phyloP scores from a whole-genome alignment of 2,888 invertebrate genomes.

The Silvanus unidentatus region DNA sequence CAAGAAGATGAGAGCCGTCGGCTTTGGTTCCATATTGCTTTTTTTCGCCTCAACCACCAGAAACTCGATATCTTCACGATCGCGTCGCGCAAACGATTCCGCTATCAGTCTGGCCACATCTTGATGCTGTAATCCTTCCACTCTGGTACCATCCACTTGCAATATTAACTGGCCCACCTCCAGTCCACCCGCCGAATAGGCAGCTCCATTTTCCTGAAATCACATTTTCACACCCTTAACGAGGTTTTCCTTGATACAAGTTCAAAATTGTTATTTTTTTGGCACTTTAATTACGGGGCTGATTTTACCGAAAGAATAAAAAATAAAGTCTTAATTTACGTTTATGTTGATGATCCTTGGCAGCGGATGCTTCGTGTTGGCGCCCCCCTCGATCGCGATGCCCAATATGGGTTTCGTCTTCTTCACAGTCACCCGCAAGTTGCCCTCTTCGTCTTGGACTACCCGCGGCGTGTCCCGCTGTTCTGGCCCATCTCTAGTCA shows the following conservation, averaged over 20 bases:
- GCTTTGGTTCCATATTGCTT: slow-evolving; percentile 86
- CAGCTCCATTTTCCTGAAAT: slow-evolving; percentile 86
- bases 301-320: no score
- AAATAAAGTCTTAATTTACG: no score
- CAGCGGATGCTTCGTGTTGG: slow-evolving; percentile 90
- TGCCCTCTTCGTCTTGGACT: slow-evolving; percentile 80
- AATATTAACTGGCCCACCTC: slow-evolving; percentile 92
- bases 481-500: slow-evolving; percentile 54
- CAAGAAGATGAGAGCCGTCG: slow-evolving; percentile 82
- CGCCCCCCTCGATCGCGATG: slow-evolving; percentile 95
- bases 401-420: slow-evolving; percentile 93
- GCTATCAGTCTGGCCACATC: slow-evolving; percentile 90
- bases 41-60: slow-evolving; percentile 91
- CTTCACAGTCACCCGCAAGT: slow-evolving; percentile 81
- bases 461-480: slow-evolving; percentile 57
- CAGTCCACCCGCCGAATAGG: slow-evolving; percentile 85
- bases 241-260: not conserved
- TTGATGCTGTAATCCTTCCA: slow-evolving; percentile 77
- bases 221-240: not conserved
- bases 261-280: no score
- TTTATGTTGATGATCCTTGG: slow-evolving; percentile 96
- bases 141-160: slow-evolving; percentile 72
- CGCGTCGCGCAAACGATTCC: slow-evolving; percentile 85
- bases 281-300: no score
- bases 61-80: slow-evolving; percentile 86